These are phyloP conservation scores for Cotesia vestalis DNA, from an alignment of 1,140 invertebrate genomes.

Conservation along the genomic window DNA sequence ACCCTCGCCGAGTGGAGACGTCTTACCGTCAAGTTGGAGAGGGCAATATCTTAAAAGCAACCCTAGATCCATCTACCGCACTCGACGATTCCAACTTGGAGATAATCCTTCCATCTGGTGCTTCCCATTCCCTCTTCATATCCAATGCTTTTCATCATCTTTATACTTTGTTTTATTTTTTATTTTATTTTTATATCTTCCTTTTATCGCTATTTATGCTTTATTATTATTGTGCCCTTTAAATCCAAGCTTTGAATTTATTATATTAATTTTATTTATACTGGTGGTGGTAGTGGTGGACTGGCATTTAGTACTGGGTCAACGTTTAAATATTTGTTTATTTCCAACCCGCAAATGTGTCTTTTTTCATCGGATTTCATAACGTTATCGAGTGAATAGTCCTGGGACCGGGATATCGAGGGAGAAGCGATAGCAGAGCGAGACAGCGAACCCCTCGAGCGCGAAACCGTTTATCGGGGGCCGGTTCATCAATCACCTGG, in stretches of 20 bases:
- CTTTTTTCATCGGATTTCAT: conserved; percentile 41
- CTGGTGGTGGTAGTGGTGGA: no score
- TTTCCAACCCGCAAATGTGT: conserved; percentile 24
- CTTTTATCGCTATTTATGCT: not conserved
- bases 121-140: conserved; percentile 39
- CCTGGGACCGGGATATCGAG: conserved; percentile 12
- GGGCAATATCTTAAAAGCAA: conserved; percentile 59
- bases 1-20: no score
- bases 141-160: conserved; percentile 13
- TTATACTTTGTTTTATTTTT: conserved; percentile 35
- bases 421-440: conserved; percentile 15
- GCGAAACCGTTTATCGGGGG: conserved; percentile 51
- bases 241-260: not conserved
- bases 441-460: conserved; percentile 38
- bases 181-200: conserved; percentile 30
- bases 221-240: not conserved
- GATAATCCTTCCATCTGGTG: conserved; percentile 58
- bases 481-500: conserved; percentile 54
- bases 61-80: conserved; percentile 17
- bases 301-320: not conserved
- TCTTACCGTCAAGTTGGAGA: conserved; percentile 34
- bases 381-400: conserved; percentile 39
- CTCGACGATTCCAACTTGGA: conserved; percentile 35
- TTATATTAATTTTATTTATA: not conserved
- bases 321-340: conserved; percentile 36